These are phyloP conservation scores for Garra rufa DNA, from an alignment of 2,113 vertebrate genomes.

Conservation along the genomic window DNA sequence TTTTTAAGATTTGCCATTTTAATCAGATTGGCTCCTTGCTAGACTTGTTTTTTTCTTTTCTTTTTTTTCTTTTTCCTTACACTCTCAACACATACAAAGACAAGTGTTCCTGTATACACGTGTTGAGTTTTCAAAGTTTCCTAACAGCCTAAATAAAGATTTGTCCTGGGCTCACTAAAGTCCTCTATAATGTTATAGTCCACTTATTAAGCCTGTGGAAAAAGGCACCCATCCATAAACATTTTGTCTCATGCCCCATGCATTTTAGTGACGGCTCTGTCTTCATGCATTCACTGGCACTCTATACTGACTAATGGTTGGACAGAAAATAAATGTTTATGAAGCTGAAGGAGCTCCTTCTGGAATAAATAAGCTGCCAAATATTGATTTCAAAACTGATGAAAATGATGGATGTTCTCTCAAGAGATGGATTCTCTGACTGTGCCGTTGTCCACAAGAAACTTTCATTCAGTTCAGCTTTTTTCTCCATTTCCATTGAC, in stretches of 20 bases:
- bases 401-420: constrained; percentile 21
- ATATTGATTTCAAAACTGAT: constrained; percentile 14
- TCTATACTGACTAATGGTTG: neutral
- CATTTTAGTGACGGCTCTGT: neutral
- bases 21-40: neutral
- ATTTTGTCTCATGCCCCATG: neutral
- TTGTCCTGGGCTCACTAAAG: neutral
- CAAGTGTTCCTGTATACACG: neutral
- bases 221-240: neutral
- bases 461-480: neutral
- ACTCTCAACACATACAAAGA: constrained; percentile 6
- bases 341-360: neutral
- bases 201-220: neutral
- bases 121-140: no score
- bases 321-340: neutral
- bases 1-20: constrained; percentile 1
- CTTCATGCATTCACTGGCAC: neutral
- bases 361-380: constrained; percentile 27
- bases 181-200: neutral
- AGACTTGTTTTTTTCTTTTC: neutral
- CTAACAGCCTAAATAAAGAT: no score
- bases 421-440: neutral
- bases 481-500: neutral
- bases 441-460: neutral
- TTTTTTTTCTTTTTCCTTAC: neutral